Base-by-base conservation (phyloP, 2,113 vertebrate genomes). In the Chaenocephalus aceratus region DNA sequence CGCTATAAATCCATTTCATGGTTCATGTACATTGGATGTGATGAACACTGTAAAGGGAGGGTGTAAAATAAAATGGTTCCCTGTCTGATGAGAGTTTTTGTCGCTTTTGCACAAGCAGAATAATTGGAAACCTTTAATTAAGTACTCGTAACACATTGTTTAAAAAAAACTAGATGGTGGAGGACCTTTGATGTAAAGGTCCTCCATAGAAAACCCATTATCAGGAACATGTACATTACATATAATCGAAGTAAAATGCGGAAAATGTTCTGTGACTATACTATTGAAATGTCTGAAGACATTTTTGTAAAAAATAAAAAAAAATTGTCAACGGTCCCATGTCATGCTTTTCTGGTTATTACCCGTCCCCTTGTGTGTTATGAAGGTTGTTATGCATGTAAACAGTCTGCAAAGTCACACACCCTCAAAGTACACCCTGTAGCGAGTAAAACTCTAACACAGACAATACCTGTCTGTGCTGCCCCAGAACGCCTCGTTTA, bases 51-150 rank as follows among this genome's bases (percentile, higher is more conserved):
- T 72, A 72, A 77, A 80, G 78, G 6, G 6, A 80, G 52, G 52
- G 45, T 92, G 80, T 88, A 56, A 90, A 93, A 90, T 94, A 93
- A 94, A 86, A 82, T 61, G 3, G 6, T 81, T 51, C 64, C 23
- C 58, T 60, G 72, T 77, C 53, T 77, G 54, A 11, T 80, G 34
- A 52, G 14, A 10, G 54, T 41, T 60, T 14, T 73, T 54, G 61
- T 44, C 65, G 34, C 5, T 48, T 63, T 59, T n/a, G 51, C 10
- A 45, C 18, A 63, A 14, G 8, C 18, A 8, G 51, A n/a, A 53
- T 16, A 53, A 53, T n/a, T 16, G 16, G 49, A 51, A 6, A 14
- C 15, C 30, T 30, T 30, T 30, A 30, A 30, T 30, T 30, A 30
- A 30, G 30, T 30, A 30, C 30, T 30, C 4, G 3, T 30, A 30